A percentile compares a stretch with the other conserved stretches of the same genome.
Conservation (phyloP, 2,797 vertebrate genomes). For the Bovichtus diacanthus region DNA sequence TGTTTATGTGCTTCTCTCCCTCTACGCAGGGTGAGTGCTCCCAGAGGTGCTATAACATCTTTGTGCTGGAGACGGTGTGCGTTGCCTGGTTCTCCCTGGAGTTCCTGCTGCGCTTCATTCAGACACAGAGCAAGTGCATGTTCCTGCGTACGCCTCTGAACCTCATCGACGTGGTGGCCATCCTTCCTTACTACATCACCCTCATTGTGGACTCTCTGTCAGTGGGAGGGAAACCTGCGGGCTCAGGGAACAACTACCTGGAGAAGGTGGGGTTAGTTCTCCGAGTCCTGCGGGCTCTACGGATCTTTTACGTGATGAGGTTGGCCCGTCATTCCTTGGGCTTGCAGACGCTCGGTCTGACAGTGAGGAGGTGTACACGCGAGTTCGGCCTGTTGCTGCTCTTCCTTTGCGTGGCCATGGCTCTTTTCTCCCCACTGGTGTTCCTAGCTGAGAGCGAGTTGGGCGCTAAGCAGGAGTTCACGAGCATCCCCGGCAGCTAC, state of each 20-base stretch:
- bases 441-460: conserved; percentile 95
- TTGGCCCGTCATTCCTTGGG: conserved; percentile 94
- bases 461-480: conserved; percentile 96
- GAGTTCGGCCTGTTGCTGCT: conserved; percentile 95
- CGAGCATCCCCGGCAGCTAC: conserved; percentile 95
- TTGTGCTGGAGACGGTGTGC: conserved; percentile 95
- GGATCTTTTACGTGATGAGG: conserved; percentile 96
- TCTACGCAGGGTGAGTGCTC: conserved; percentile 92
- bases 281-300: conserved; percentile 91
- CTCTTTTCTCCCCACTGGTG: conserved; percentile 93
- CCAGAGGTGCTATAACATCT: conserved; percentile 92
- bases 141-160: conserved; percentile 96
- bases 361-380: conserved; percentile 91
- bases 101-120: conserved; percentile 95
- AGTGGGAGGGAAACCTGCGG: conserved; percentile 73
- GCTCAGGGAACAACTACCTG: conserved; percentile 92
- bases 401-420: conserved; percentile 96
- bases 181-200: conserved; percentile 95
- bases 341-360: conserved; percentile 93
- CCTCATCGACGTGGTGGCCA: conserved; percentile 94
- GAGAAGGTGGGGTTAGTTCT: conserved; percentile 95
- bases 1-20: conserved; percentile 20
- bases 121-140: conserved; percentile 93
- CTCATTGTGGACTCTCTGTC: conserved; percentile 91
- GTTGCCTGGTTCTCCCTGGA: conserved; percentile 98